Conservation (phyloP, 2,113 vertebrate genomes). For the Apteryx owenii region DNA sequence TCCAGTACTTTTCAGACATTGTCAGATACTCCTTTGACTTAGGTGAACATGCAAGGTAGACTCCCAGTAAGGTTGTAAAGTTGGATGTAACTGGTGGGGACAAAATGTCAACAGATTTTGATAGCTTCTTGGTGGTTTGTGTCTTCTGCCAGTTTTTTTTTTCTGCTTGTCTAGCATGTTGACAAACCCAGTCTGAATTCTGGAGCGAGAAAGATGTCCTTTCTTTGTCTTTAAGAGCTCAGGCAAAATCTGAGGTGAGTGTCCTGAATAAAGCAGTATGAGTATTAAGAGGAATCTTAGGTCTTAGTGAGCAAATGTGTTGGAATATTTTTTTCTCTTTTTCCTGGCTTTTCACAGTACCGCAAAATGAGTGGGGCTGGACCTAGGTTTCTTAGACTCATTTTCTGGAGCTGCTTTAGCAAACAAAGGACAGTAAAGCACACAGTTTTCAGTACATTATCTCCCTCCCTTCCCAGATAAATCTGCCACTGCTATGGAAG, state of each 20-base stretch:
- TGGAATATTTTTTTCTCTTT: neutral
- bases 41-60: neutral
- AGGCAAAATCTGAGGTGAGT: neutral
- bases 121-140: neutral
- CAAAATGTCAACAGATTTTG: conserved; percentile 14
- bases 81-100: neutral
- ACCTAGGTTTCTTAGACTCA: neutral
- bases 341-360: neutral
- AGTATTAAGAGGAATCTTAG: neutral
- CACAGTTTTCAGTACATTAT: neutral
- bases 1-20: neutral
- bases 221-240: neutral
- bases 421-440: neutral
- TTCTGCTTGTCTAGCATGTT: neutral
- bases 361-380: neutral
- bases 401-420: neutral
- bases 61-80: neutral
- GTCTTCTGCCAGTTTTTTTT: neutral
- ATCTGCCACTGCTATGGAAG: neutral
- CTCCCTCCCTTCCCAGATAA: neutral
- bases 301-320: neutral
- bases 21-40: neutral
- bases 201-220: neutral
- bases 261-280: neutral
- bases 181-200: neutral